These are phyloP conservation scores for Macrocentrus cingulum DNA, from an alignment of 1,140 invertebrate genomes.

Conservation along the genomic window DNA sequence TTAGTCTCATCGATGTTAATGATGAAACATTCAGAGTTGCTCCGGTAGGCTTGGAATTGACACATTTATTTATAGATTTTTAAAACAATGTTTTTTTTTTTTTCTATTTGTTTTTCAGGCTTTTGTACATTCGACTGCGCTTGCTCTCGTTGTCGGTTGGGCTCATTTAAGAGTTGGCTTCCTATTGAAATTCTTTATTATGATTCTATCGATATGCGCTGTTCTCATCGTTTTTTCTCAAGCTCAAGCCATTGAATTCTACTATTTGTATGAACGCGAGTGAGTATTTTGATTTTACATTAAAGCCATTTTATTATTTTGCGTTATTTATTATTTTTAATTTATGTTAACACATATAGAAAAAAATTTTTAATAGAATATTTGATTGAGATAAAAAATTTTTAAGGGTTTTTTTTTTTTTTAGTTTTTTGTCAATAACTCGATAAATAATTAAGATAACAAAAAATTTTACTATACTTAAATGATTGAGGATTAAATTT, in stretches of 20 bases:
- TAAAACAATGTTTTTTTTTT: background rate
- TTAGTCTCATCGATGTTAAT: conserved; percentile 45
- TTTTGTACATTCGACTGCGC: conserved; percentile 76
- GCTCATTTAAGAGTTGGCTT: conserved; percentile 83
- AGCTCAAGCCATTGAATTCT: conserved; percentile 45
- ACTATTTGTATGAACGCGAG: conserved; percentile 64
- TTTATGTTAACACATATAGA: too few species aligned
- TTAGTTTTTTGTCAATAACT: too few species aligned
- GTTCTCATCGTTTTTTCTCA: conserved; percentile 44
- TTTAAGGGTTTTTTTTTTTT: too few species aligned
- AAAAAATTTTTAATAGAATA: too few species aligned
- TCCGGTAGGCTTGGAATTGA: conserved; percentile 47
- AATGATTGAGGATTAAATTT: too few species aligned
- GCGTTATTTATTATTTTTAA: too few species aligned
- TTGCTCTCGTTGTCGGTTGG: conserved; percentile 76
- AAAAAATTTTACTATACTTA: too few species aligned
- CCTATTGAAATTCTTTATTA: conserved; percentile 76
- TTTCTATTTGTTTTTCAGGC: conserved; percentile 62
- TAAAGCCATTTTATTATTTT: background rate
- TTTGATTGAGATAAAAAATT: too few species aligned
- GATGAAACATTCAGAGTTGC: conserved; percentile 36
- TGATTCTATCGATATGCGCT: conserved; percentile 67
- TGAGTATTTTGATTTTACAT: conserved; percentile 53
- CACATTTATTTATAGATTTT: too few species aligned
- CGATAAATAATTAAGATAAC: too few species aligned